Percentiles rank a stretch among this genome's conserved stretches.
phyloP scores from a whole-genome alignment of 1,140 invertebrate species.

The Alviniconcha marisindica region DNA sequence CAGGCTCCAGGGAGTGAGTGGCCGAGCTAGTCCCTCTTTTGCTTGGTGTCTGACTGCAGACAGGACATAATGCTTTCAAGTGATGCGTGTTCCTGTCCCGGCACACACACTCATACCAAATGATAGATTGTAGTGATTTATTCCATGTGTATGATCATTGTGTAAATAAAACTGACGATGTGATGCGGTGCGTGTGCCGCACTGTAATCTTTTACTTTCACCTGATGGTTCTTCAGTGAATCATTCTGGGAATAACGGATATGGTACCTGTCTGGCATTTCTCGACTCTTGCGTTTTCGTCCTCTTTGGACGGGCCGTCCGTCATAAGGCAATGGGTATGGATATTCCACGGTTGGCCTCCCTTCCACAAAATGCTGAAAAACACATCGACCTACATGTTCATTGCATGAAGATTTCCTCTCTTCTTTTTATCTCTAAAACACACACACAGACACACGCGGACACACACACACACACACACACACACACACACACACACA shows the following conservation, averaged over 20 bases:
- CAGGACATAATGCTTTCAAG: not conserved
- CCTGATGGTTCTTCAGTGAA: not conserved
- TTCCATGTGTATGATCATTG: not conserved
- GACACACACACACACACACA: constrained; percentile 3
- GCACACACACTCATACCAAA: not conserved
- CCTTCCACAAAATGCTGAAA: not conserved
- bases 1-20: not conserved
- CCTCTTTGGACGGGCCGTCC: not conserved
- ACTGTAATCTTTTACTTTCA: not conserved
- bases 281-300: not conserved
- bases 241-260: not conserved
- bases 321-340: not conserved
- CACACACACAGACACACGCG: too few species aligned
- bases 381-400: not conserved
- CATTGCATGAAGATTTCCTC: not conserved
- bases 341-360: not conserved
- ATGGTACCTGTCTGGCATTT: not conserved
- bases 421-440: not conserved
- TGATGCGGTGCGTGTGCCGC: not conserved
- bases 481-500: constrained; percentile 2
- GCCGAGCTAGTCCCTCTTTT: not conserved
- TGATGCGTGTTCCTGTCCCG: not conserved
- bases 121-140: not conserved
- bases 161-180: not conserved
- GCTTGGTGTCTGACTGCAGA: not conserved